phyloP scores from a whole-genome alignment of 2,113 vertebrate species.

The Tachysurus vachellii region DNA sequence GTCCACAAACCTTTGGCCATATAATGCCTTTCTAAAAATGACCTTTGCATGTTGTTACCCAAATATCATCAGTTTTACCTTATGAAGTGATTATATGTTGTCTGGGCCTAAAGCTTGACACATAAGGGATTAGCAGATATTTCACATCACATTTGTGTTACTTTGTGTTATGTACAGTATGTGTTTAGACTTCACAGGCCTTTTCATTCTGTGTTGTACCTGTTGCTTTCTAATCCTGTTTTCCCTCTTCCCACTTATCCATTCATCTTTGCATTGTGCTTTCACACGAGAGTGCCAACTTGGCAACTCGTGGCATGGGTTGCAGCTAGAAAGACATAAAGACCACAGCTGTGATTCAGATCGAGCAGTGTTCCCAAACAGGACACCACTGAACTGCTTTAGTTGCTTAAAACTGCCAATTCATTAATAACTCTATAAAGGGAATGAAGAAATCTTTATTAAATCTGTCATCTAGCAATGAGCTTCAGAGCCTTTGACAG shows the following conservation, averaged over 20 bases:
- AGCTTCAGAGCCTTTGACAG: conserved; percentile 18
- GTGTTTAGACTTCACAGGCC: not conserved
- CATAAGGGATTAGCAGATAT: not conserved
- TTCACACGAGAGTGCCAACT: conserved; percentile 50
- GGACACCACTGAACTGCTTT: conserved; percentile 22
- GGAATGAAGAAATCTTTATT: conserved; percentile 34
- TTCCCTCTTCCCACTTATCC: conserved; percentile 42
- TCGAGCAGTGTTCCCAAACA: conserved; percentile 35
- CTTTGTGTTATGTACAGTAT: not conserved
- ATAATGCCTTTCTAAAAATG: not conserved
- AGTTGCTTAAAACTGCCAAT: conserved; percentile 20
- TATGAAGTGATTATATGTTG: not conserved
- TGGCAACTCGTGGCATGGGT: conserved; percentile 55
- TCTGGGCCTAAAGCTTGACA: not conserved
- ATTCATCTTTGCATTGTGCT: conserved; percentile 19
- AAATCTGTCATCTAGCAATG: conserved; percentile 24
- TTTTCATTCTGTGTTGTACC: conserved; percentile 10
- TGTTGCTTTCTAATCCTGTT: conserved; percentile 40
- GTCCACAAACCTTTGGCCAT: not conserved
- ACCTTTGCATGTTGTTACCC: not conserved
- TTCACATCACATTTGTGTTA: not conserved
- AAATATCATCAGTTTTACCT: not conserved
- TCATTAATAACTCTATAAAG: conserved; percentile 27
- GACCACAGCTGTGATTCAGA: conserved; percentile 45
- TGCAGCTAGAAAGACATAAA: conserved; percentile 50